Base-by-base conservation (phyloP, 2,113 vertebrate species). In the Hyaena hyaena region DNA sequence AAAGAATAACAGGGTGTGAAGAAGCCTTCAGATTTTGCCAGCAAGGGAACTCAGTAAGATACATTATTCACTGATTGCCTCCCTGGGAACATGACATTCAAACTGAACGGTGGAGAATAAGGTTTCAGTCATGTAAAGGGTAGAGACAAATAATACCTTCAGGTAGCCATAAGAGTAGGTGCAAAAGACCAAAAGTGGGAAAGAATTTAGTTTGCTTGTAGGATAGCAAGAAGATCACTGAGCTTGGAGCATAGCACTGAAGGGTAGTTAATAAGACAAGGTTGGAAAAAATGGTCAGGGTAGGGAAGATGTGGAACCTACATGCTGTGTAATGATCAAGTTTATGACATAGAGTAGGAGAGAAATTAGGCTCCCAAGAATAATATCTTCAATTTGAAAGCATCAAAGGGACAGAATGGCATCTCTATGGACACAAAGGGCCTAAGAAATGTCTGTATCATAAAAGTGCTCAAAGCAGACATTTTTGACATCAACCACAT, bases 81-180 rank as follows among this genome's bases (percentile, higher is more conserved):
- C 15, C 7, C 7, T 77, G 17, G 45, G 17, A 93, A 65, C 6
- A 5, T 66, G 28, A 63, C 24, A 65, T 79, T 48, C 35, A 55
- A 92, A 12, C 6, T 63, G 24, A 83, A 23, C 15, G 19, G 2
- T 43, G 4, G 8, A 84, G 21, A 74, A 43, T 24, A 53, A 63
- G 2, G 7, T 61, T 48, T 65, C 2, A 33, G 8, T 33, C 45
- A 33, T 0, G 0, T 16, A 7, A 53, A 84, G 2, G 76, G 0
- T 35, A 19, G 2, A 90, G 16, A 69, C 7, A 15, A 33, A 82
- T 28, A 7, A 7, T 10, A 17, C 6, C 26, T 26, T 33, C 10
- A 24, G 50, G 43, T 16, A 74, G 3, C 7, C 23, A 17, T 68
- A 28, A n/a, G 7, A 55, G 1, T 26, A 5, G 3, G 1, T 35